Evolutionary conservation across 2,888 invertebrate species (phyloP), one percentile per base, ranked within the genome.

Genomic region (Eurois occulta): DNA sequence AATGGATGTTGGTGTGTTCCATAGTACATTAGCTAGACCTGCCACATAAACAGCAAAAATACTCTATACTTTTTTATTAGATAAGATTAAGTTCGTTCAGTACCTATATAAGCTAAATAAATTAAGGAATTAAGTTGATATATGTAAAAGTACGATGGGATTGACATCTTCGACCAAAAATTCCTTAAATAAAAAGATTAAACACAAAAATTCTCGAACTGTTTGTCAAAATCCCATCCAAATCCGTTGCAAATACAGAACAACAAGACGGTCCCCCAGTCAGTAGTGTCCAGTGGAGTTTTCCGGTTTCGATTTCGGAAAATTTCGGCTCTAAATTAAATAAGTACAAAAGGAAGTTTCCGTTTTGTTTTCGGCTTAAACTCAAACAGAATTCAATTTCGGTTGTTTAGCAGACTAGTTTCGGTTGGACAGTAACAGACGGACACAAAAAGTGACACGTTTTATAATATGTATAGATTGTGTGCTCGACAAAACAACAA

Each of bases 401-500:
- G 35, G 18, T 60, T 32, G 18, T 58, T 32, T 16, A 24, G 52
- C 10, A 21, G 8, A 11, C 62, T 32, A 35, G 24, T 35, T 38
- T 35, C 24, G 32, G 16, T 65, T 4, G n/a, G 65, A 28, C n/a
- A 65, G 5, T 18, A 65, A 41, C 41, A 16, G 16, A 41, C 18
- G 28, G 24, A 38, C 16, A 65, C 38, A n/a, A 64, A 64, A 64
- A 64, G n/a, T 4, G 65, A 65, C 8, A 8, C 1, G 41, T 65
- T 60, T 58, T 32, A 60, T 60, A 60, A 60, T 28, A 58, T 28
- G 13, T 1, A 41, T 3, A 65, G n/a, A 65, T 41, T 58, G 38
- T 76, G 24, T 28, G 43, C 32, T 48, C 60, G 38, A 77, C 46
- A 70, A 77, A 41, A 46, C 43, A 64, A 76, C 74, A 69, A 77